Base-by-base conservation (phyloP, 1,140 invertebrate genomes). In the Drosophila simulans region DNA sequence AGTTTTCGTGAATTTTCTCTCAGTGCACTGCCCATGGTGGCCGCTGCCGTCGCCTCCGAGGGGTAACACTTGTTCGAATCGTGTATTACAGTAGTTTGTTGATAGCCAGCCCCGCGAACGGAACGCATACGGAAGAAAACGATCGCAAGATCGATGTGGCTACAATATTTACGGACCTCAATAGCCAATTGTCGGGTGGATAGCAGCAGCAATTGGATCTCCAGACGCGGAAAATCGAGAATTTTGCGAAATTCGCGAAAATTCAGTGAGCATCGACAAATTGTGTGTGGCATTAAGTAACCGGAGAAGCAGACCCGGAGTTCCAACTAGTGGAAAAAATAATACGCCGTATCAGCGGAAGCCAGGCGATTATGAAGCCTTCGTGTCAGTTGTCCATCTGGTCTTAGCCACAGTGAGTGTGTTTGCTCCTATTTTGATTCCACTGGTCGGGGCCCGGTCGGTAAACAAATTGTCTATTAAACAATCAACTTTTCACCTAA, bases 71-170 rank as follows among this genome's bases (percentile, higher is more conserved):
- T 86, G 83, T 86, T 86, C 83, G 79, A 88, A 72, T 86, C 83
- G 83, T 86, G 83, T 86, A 86, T 86, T 86, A 89, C 83, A 86
- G 83, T 86, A 86, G 83, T 86, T 86, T 86, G 79, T 89, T 86
- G 84, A 86, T 86, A 89, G 83, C 83, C 84, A 71, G 65, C 71
- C 59, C 45, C 63, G 74, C 39, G 83, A 66, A 42, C 45, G 46
- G 17, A 64, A 34, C 37, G 42, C 34, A 11, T 39, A 49, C 64
- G 51, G 43, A 68, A 69, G n/a, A 48, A 56, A 72, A 59, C 63
- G 66, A 70, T 63, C 59, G 63, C 20, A 54, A 68, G 81, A 80
- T 85, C 81, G 68, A 77, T 74, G 57, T 57, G 31, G 13, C 51
- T 27, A 63, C 56, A 84, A 63, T 63, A 77, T 80, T 85, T 85